phyloP scores from a whole-genome alignment of 2,888 invertebrate species.

The Masnerella sp. region DNA sequence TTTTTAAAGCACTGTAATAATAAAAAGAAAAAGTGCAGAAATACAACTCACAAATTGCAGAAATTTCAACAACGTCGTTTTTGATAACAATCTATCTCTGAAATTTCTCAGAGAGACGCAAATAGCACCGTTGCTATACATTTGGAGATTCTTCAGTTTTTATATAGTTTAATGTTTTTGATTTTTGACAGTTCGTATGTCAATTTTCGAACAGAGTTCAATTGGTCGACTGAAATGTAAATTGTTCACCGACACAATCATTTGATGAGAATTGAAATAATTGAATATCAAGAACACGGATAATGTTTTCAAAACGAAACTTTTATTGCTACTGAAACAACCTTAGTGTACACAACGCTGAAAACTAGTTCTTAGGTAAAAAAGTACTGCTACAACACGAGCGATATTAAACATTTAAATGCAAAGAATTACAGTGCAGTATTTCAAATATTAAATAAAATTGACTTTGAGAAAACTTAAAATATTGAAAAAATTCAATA shows the following conservation, averaged over 20 bases:
- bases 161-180: conserved; percentile 2
- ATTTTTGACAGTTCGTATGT: background rate
- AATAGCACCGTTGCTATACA: background rate
- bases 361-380: background rate
- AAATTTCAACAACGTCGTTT: conserved; percentile 52
- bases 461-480: too few relatives aligned
- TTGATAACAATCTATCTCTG: conserved; percentile 46
- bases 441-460: conserved; percentile 10
- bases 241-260: too few relatives aligned
- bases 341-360: background rate
- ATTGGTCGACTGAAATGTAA: too few relatives aligned
- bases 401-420: conserved; percentile 10
- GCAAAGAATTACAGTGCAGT: conserved; percentile 1
- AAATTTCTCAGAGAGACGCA: conserved; percentile 12
- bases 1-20: too few relatives aligned
- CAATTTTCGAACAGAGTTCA: conserved; percentile 7
- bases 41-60: conserved; percentile 54
- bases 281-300: background rate
- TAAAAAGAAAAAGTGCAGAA: background rate
- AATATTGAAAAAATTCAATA: too few relatives aligned
- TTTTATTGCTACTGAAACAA: conserved; percentile 3
- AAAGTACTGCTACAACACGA: conserved; percentile 1
- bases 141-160: background rate
- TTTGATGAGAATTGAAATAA: background rate
- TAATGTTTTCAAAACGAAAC: conserved; percentile 1